Evolutionary conservation across 2,113 vertebrate genomes (phyloP), one percentile per base, ranked within the genome.

Genomic region (Scomber colias): DNA sequence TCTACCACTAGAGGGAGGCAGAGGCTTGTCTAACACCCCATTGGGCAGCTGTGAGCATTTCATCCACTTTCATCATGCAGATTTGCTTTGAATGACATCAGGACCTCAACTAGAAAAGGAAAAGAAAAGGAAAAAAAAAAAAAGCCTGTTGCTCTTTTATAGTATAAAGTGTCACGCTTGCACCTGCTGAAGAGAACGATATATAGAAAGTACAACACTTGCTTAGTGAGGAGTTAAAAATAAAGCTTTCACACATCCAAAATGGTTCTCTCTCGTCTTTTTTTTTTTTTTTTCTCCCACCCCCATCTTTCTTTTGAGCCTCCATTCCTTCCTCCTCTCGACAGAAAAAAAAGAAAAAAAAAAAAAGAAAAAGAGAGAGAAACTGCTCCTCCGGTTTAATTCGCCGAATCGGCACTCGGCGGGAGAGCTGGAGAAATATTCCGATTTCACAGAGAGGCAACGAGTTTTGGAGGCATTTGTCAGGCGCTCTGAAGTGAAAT

Each of bases 1-100:
- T 10, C 0, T 0, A 0, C 87, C 90, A 87, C 30, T 3, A 85
- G 92, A 66, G 70, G 89, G 89, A 77, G 79, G 15, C 83, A 86
- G 54, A 90, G 68, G 16, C 72, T 49, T 7, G 56, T 0, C 4
- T 0, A 66, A 45, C 14, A 0, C 61, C 50, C 19, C 17, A 3
- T 3, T 27, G 40, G n/a, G 31, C 59, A 3, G 12, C 31, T 19
- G 21, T 1, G 5, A 44, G 10, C 14, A 8, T 88, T 88, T 75
- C 82, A 63, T 0, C 17, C 13, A 3, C 71, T 85, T 85, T 79
- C 85, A 76, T 90, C 86, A 89, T 77, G n/a, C 57, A 35, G n/a
- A 59, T 49, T 21, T 11, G 44, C 83, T 77, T 56, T 82, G 61
- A 81, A 46, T 3, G 11, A 61, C 68, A 24, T 64, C 44, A 55